Conservation (phyloP, 2,113 vertebrate genomes). For the Tyto alba region DNA sequence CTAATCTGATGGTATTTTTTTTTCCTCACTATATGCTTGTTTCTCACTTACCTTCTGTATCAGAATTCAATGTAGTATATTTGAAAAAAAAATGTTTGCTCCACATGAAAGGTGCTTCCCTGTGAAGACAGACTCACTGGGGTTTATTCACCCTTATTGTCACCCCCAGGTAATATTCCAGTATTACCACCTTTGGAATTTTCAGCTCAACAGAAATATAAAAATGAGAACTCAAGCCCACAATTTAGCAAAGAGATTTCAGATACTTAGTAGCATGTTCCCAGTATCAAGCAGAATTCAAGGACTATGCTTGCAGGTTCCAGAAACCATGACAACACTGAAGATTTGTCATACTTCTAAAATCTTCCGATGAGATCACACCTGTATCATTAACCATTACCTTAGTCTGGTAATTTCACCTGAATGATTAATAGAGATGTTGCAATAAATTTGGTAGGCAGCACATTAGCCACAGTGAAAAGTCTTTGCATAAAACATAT, state of each 20-base stretch:
- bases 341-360: not conserved
- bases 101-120: not conserved
- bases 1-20: not conserved
- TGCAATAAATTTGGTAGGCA: not conserved
- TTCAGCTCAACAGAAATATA: not conserved
- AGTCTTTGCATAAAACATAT: not conserved
- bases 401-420: not conserved
- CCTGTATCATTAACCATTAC: not conserved
- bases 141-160: not conserved
- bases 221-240: not conserved
- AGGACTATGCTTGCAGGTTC: not conserved
- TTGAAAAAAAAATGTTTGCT: not conserved
- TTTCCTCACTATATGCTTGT: not conserved
- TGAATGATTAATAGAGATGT: not conserved
- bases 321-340: not conserved
- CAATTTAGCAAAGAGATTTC: not conserved
- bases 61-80: not conserved
- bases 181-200: not conserved
- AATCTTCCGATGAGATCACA: not conserved
- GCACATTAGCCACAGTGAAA: not conserved
- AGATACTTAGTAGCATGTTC: accelerated
- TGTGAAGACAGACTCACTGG: not conserved
- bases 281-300: not conserved
- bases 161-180: not conserved
- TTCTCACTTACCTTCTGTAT: not conserved